Evolutionary conservation across 1,140 invertebrate species (phyloP).

Genomic region (Mactra quadrangularis): DNA sequence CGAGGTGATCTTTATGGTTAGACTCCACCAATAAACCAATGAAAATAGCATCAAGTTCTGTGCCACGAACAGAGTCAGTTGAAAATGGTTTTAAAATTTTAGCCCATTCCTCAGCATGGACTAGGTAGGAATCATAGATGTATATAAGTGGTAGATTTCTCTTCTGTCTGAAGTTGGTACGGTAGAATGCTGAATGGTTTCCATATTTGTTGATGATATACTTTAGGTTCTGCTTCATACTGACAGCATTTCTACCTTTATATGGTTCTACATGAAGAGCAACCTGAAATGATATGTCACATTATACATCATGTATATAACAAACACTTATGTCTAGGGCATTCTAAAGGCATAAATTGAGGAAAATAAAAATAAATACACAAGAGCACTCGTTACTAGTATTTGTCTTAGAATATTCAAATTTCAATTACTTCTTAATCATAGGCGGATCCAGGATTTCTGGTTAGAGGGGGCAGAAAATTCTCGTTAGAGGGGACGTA

Average conservation of each 20-base stretch:
- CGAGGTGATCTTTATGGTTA: constrained; percentile 77
- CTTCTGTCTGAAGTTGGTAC: constrained; percentile 63
- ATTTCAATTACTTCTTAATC: too few relatives aligned
- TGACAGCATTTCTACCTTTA: constrained; percentile 79
- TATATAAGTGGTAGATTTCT: constrained; percentile 84
- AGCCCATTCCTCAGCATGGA: constrained; percentile 78
- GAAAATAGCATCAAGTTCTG: constrained; percentile 84
- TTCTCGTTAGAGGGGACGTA: too few relatives aligned
- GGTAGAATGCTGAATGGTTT: constrained; percentile 84
- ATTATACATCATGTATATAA: too few relatives aligned
- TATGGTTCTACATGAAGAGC: constrained; percentile 85
- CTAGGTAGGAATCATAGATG: constrained; percentile 85
- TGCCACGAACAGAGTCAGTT: constrained; percentile 79
- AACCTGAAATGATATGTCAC: constrained; percentile 79
- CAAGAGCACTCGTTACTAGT: too few relatives aligned
- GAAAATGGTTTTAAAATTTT: constrained; percentile 78
- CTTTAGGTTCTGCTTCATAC: constrained; percentile 78
- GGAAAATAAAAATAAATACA: too few relatives aligned
- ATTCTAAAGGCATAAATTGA: too few relatives aligned
- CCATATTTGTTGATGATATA: constrained; percentile 84
- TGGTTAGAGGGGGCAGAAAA: too few relatives aligned
- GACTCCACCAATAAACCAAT: constrained; percentile 83
- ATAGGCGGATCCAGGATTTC: too few relatives aligned
- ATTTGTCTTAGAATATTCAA: too few relatives aligned
- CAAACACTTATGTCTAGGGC: too few relatives aligned